Conservation (phyloP, 2,888 invertebrate species). For the Spilarctia lutea region DNA sequence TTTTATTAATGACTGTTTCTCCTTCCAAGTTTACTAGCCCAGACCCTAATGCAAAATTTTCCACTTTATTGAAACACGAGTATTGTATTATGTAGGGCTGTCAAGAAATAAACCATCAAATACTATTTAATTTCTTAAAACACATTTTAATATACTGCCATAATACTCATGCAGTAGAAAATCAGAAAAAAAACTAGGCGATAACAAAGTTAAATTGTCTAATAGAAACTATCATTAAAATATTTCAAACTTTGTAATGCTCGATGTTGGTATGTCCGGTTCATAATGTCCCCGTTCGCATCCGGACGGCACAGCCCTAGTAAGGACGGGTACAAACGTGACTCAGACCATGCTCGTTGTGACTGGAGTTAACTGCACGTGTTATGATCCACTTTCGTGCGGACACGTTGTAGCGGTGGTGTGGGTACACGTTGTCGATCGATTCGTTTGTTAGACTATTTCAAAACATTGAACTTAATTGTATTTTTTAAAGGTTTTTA, state of each 20-base stretch:
- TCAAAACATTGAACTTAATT: neutral
- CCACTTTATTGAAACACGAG: neutral
- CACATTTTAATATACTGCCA: neutral
- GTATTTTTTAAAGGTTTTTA: neutral
- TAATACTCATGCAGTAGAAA: neutral
- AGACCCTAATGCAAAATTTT: neutral
- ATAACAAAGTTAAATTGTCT: neutral
- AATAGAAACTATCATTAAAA: slow-evolving; percentile 1
- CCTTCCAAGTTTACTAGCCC: neutral
- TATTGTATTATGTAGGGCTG: neutral
- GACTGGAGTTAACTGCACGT: slow-evolving; percentile 21
- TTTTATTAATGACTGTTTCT: neutral
- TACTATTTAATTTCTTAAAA: neutral
- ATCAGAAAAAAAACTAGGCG: neutral
- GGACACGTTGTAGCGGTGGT: slow-evolving; percentile 16
- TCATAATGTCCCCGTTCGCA: neutral
- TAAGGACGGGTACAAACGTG: slow-evolving; percentile 35
- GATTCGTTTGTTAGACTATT: neutral
- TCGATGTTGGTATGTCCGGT: neutral
- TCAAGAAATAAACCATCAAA: neutral
- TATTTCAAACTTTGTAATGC: slow-evolving; percentile 7
- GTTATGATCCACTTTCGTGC: slow-evolving; percentile 30
- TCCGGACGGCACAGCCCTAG: slow-evolving; percentile 18
- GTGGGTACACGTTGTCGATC: neutral
- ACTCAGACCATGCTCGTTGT: slow-evolving; percentile 36